Evolutionary conservation across 37 sponge, comb jelly and placozoan species (phyloP).

Genomic region (Aplysina aerophoba): DNA sequence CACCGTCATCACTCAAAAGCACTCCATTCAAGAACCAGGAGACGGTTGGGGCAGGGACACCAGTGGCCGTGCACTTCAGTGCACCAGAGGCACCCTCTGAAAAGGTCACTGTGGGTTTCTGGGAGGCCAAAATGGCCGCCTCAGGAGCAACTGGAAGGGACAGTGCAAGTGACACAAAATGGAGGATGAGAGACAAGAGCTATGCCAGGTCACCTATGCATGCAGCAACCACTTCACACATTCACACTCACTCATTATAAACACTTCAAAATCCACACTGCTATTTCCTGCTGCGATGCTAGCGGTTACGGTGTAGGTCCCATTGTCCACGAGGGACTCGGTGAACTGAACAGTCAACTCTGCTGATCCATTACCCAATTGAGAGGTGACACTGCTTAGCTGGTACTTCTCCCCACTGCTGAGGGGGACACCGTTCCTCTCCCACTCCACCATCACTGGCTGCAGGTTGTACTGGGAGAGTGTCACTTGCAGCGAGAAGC

Average conservation of each 20-base stretch:
- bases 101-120: no score
- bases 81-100: no score
- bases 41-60: no score
- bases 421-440: neutral
- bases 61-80: no score
- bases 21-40: no score
- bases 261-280: neutral
- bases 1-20: no score
- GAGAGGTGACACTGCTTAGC: neutral
- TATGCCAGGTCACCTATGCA: no score
- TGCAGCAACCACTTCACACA: no score
- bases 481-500: neutral
- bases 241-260: neutral
- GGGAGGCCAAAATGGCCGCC: no score
- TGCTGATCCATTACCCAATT: neutral
- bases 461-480: constrained; percentile 44
- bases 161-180: no score
- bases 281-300: constrained; percentile 25
- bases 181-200: no score
- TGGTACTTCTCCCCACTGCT: neutral
- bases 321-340: constrained; percentile 2
- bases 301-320: constrained; percentile 29
- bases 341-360: neutral
- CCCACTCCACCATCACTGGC: constrained; percentile 21
- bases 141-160: no score